phyloP scores from a whole-genome alignment of 2,888 invertebrate species.

The Eulithis testata region DNA sequence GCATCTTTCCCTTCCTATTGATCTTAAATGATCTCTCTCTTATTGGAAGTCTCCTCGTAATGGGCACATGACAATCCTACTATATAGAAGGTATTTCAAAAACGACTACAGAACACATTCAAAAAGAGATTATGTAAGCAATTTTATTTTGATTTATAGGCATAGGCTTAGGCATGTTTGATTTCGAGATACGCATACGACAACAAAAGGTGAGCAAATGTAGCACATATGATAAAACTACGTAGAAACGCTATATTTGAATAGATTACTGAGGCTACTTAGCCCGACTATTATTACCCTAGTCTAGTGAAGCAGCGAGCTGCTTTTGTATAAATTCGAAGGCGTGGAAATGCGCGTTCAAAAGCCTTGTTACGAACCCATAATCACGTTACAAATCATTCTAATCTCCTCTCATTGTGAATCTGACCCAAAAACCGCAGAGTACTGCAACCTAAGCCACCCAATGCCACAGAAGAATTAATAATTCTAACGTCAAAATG shows the following conservation, averaged over 20 bases:
- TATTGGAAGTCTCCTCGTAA: not conserved
- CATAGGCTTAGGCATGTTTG: no score
- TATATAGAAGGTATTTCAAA: no score
- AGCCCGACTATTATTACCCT: no score
- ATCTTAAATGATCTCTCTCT: slow-evolving; percentile 2
- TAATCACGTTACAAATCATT: slow-evolving; percentile 36
- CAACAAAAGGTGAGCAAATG: no score
- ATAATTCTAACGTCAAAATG: not conserved
- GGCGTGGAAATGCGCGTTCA: slow-evolving; percentile 7
- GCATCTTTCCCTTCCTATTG: slow-evolving; percentile 47
- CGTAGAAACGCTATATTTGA: no score
- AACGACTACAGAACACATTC: no score
- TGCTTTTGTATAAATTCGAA: slow-evolving; percentile 7
- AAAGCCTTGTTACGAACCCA: slow-evolving; percentile 30
- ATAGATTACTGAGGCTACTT: no score
- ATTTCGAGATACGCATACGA: no score
- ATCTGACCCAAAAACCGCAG: slow-evolving; percentile 49
- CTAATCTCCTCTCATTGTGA: slow-evolving; percentile 35
- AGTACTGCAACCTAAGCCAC: slow-evolving; percentile 47
- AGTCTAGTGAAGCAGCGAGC: not conserved
- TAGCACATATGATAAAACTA: no score
- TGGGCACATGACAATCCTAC: not conserved
- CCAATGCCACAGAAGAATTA: slow-evolving; percentile 26
- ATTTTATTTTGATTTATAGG: no score
- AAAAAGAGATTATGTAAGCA: no score